These are phyloP conservation scores for Trachelus tabidus DNA, from an alignment of 2,888 invertebrate species.

Conservation along the genomic window DNA sequence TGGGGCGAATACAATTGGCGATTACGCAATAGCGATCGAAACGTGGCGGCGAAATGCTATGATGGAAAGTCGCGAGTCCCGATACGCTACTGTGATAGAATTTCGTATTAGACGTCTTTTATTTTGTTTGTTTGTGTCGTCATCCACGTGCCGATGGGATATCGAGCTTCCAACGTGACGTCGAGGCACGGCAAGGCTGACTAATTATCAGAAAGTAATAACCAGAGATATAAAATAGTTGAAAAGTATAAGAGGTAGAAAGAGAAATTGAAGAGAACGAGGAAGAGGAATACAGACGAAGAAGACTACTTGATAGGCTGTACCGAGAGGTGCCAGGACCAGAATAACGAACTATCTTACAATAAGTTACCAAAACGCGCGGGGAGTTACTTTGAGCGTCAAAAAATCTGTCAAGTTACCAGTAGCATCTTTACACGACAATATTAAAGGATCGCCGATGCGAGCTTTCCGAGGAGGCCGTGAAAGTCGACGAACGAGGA, in stretches of 20 bases:
- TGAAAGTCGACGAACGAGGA: background rate
- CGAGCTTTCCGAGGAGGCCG: background rate
- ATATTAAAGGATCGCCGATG: slow-evolving; percentile 7
- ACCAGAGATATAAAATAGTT: background rate
- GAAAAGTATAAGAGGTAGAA: background rate
- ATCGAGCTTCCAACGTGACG: background rate
- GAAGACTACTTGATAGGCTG: background rate
- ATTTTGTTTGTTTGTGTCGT: slow-evolving; percentile 21
- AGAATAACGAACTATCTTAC: background rate
- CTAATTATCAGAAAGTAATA: background rate
- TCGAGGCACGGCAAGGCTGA: background rate
- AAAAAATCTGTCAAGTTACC: background rate
- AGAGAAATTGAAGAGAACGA: background rate
- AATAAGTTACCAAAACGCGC: slow-evolving; percentile 2
- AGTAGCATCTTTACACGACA: slow-evolving; percentile 20
- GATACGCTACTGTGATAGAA: slow-evolving; percentile 58
- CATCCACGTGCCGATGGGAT: background rate
- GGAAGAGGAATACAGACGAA: background rate
- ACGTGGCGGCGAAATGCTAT: background rate
- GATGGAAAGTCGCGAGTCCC: background rate
- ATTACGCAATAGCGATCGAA: background rate
- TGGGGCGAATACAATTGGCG: background rate
- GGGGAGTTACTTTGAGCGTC: background rate
- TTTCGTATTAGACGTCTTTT: slow-evolving; percentile 50
- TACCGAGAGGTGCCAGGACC: background rate